Conservation (phyloP, 2,888 invertebrate genomes). For the Ennomos quercinarius region DNA sequence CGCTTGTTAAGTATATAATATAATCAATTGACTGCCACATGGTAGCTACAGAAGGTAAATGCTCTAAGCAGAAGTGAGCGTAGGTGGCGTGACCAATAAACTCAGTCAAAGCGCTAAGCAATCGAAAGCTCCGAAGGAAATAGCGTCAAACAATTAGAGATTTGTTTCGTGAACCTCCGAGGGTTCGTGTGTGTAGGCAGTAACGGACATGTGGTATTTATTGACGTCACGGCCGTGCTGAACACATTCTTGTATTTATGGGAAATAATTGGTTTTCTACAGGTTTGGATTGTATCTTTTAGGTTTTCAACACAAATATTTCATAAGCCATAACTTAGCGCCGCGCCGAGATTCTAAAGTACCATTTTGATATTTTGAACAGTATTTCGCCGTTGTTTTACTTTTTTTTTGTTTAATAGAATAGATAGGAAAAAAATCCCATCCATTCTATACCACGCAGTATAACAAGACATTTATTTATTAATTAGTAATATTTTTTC, state of each 20-base stretch:
- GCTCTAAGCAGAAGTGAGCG: slow-evolving; percentile 1
- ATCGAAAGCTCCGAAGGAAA: slow-evolving; percentile 28
- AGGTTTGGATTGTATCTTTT: neutral
- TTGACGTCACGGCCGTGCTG: slow-evolving; percentile 29
- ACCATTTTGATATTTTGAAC: too few relatives aligned
- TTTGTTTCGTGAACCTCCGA: slow-evolving; percentile 33
- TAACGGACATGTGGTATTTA: slow-evolving; percentile 47
- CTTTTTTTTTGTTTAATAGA: too few relatives aligned
- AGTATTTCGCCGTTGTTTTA: too few relatives aligned
- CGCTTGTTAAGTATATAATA: too few relatives aligned
- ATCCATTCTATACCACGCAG: too few relatives aligned
- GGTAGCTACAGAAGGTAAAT: neutral
- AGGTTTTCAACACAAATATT: neutral
- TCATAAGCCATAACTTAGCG: too few relatives aligned
- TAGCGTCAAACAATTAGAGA: slow-evolving; percentile 45
- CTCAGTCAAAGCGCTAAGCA: slow-evolving; percentile 8
- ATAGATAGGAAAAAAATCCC: too few relatives aligned
- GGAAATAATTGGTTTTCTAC: neutral
- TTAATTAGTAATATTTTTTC: too few relatives aligned
- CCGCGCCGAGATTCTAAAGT: too few relatives aligned
- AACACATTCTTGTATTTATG: slow-evolving; percentile 8
- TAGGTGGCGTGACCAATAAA: slow-evolving; percentile 8
- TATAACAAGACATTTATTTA: too few relatives aligned
- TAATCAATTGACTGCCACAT: too few relatives aligned
- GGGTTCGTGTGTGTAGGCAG: slow-evolving; percentile 44